Base-by-base conservation (phyloP, 2,888 invertebrate genomes). In the Noctua janthina region DNA sequence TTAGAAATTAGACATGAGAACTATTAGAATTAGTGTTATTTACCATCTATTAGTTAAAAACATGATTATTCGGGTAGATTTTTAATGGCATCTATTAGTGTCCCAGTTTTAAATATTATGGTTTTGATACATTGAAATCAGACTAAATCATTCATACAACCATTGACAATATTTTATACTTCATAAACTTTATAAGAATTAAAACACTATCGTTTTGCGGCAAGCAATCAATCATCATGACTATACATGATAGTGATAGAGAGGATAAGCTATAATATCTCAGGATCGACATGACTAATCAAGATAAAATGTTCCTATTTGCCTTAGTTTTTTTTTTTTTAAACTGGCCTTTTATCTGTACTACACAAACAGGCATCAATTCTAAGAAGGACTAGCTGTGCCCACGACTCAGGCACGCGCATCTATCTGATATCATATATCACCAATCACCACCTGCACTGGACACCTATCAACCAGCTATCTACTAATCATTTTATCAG, bases 401-500 rank as follows among this genome's bases (percentile, higher is more conserved):
- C 13, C 20, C 51, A 35, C 67, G 23, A 35, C 35, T 39, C 23
- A 11, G 8, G 39, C 29, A 69, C 2, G 35, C 46, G 62, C 35
- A 39, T 82, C 35, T 62, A 43, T 82, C 43, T 49, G 49, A 67
- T 59, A 69, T 20, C 51, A 75, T 76, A 35, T n/a, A 71, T 51
- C 51, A 43, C 49, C 78, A 43, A 66, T 51, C 29, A 67, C 66
- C 84, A 78, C 56, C 29, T 67, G 62, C 49, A 77, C 39, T 51
- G 56, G 35, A 81, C 13, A 78, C 43, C 10, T 70, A 46, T 78
- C 69, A 56, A 49, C 15, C 10, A 62, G 56, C 54, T 83, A 77
- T 66, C 75, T 56, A 39, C 64, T 56, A 66, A 81, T 73, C 13
- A 66, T 46, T 83, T 82, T 83, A 83, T 83, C 83, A 76, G 39